phyloP scores from a whole-genome alignment of 2,888 invertebrate species.

The Polydesmus complanatus region DNA sequence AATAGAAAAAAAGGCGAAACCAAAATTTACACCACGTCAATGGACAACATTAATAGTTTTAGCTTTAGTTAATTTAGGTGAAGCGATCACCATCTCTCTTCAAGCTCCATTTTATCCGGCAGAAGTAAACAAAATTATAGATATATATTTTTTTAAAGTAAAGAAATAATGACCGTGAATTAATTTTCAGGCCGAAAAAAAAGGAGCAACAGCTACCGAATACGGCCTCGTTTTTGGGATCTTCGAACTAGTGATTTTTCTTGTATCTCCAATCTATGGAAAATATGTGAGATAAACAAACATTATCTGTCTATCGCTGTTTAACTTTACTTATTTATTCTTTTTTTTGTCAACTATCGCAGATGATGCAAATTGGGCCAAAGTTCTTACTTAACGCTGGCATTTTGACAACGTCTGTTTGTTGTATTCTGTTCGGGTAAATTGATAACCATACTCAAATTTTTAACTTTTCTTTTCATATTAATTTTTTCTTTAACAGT shows the following conservation, averaged over 20 bases:
- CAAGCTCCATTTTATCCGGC: slow-evolving; percentile 75
- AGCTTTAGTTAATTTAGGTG: slow-evolving; percentile 67
- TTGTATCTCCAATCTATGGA: slow-evolving; percentile 72
- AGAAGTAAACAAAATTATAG: no score
- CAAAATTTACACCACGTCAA: slow-evolving; percentile 52
- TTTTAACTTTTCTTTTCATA: neutral
- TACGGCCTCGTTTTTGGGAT: slow-evolving; percentile 77
- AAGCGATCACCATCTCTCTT: slow-evolving; percentile 66
- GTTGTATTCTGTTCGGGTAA: slow-evolving; percentile 67
- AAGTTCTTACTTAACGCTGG: slow-evolving; percentile 67
- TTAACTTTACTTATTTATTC: neutral
- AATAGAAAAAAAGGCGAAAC: no score
- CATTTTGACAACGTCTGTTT: slow-evolving; percentile 64
- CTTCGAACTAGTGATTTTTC: slow-evolving; percentile 67
- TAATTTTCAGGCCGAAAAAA: slow-evolving; percentile 52
- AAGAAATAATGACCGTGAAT: neutral
- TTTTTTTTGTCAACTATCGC: no score
- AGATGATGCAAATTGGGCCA: slow-evolving; percentile 61
- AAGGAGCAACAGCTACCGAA: slow-evolving; percentile 64
- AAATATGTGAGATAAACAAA: slow-evolving; percentile 42
- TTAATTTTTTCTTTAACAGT: neutral
- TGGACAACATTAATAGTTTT: slow-evolving; percentile 63
- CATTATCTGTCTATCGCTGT: neutral
- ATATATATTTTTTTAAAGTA: neutral
- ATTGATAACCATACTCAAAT: neutral